These are phyloP conservation scores for Neopelma chrysocephalum DNA, from an alignment of 2,797 vertebrate genomes.

Conservation along the genomic window DNA sequence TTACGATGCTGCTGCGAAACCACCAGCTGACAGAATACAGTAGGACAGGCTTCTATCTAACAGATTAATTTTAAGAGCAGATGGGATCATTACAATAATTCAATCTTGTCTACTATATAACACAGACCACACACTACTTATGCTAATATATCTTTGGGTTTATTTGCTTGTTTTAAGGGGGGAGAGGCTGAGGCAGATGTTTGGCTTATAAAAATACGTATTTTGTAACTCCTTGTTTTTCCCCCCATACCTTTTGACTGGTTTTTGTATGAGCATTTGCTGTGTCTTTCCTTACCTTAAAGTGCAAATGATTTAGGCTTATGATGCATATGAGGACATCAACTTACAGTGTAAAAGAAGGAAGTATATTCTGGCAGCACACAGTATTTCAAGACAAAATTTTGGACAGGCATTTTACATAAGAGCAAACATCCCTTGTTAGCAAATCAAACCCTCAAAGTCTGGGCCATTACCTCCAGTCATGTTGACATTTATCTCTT, in stretches of 20 bases:
- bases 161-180: background rate
- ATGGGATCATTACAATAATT: background rate
- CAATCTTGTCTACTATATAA: background rate
- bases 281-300: background rate
- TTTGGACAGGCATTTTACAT: background rate
- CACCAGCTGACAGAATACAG: background rate
- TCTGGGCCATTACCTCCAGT: background rate
- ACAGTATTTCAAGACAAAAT: background rate
- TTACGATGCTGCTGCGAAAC: background rate
- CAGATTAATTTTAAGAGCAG: background rate
- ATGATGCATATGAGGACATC: background rate
- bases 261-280: background rate
- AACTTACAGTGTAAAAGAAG: background rate
- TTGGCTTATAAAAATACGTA: background rate
- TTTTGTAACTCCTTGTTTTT: background rate
- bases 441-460: background rate
- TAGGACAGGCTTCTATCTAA: background rate
- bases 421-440: background rate
- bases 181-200: background rate
- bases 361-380: background rate
- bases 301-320: background rate
- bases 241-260: background rate
- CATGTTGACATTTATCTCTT: background rate
- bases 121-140: background rate
- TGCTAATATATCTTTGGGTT: background rate